Base-by-base conservation (phyloP, 30 jellyfish, hydroid and myxozoan genomes). In the Aurelia coerulea region DNA sequence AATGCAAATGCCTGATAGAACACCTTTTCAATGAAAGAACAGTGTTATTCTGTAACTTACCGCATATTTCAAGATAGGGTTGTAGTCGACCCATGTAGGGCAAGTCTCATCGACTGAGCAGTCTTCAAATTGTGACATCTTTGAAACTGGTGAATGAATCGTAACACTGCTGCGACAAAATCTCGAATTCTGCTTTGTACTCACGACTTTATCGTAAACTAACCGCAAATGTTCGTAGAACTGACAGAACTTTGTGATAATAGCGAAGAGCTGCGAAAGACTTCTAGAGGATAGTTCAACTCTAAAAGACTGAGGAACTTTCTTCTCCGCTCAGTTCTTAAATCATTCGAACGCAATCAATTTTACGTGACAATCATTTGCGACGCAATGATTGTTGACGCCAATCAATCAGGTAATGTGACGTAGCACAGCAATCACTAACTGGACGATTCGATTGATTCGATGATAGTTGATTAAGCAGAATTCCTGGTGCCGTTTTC, bases 301-400 rank as follows among this genome's bases (percentile, higher is more conserved):
- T 60, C 70, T 60, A n/a, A 23, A 60, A 60, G 70, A 60, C 70
- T 60, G 70, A 60, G 31, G 35, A 60, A 60, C 31, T 17, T 13
- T 60, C 2, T n/a, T n/a, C 70, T 60, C 11, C 70, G 31, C 35
- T 23, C 2, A 17, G 35, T 13, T 60, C 4, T 60, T 60, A 17
- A 60, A 17, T 46, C 56, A 46, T 8, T 46, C 56, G 56, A 46
- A 46, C 35, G 70, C 70, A 60, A 60, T 60, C 70, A 60, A 60
- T 23, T 42, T 37, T 74, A 74, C 69, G 46, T 29, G 49, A 23
- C 59, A 68, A 68, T 68, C 53, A 68, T 63, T 63, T 63, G 39
- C 15, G 39, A 10, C 39, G 73, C 34, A 23, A 63, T 63, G 12
- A 63, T 19, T 63, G 73, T 63, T 12, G 39, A 19, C 34, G 29